These are phyloP conservation scores for Drosophila kokeensis DNA, from an alignment of 2,888 invertebrate genomes.

Conservation along the genomic window DNA sequence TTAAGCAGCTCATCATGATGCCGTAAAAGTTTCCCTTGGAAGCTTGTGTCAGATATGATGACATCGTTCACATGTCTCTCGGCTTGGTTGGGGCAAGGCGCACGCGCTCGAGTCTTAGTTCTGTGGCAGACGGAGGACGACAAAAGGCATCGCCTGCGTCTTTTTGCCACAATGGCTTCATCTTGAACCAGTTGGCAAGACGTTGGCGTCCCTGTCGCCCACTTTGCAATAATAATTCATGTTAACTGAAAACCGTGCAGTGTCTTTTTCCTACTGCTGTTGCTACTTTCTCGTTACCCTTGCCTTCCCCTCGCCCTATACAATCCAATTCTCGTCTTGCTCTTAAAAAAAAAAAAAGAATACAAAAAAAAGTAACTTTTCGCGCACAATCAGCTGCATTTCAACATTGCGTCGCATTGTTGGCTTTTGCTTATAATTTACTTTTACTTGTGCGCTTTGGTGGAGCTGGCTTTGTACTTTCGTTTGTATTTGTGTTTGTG, in stretches of 20 bases:
- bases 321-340: conserved; percentile 22
- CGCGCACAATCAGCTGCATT: conserved; percentile 80
- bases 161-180: conserved; percentile 46
- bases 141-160: conserved; percentile 36
- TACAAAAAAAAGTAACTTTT: conserved; percentile 65
- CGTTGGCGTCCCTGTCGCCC: conserved; percentile 31
- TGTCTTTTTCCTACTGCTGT: conserved; percentile 58
- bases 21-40: conserved; percentile 33
- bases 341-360: conserved; percentile 34
- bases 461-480: conserved; percentile 24
- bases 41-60: conserved; percentile 42
- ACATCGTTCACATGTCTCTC: conserved; percentile 26
- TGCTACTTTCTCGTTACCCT: conserved; percentile 29
- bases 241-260: conserved; percentile 75
- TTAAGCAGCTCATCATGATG: conserved; percentile 43
- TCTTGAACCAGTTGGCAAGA: conserved; percentile 65
- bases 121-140: conserved; percentile 16
- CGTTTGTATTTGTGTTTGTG: conserved; percentile 40
- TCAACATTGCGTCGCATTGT: conserved; percentile 74
- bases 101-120: conserved; percentile 29
- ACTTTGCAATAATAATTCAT: conserved; percentile 74
- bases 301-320: conserved; percentile 7
- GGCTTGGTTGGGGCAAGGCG: conserved; percentile 11
- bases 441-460: conserved; percentile 75
- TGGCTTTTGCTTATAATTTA: conserved; percentile 79